phyloP scores from a whole-genome alignment of 2,113 vertebrate genomes.

The Neogale vison region DNA sequence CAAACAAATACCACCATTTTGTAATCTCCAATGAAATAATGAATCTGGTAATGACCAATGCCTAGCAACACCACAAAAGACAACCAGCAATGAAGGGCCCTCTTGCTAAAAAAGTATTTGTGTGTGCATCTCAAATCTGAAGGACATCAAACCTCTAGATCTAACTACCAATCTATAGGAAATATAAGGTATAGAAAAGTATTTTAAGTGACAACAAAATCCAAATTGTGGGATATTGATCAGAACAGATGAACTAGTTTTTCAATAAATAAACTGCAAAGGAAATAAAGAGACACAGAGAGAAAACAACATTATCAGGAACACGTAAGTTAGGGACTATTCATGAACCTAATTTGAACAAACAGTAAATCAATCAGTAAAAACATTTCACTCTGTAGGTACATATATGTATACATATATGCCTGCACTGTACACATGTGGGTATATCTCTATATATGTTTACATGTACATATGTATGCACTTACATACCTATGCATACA shows the following conservation, averaged over 20 bases:
- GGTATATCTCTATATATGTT: background rate
- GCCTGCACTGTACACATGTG: background rate
- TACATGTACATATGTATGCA: too few relatives aligned
- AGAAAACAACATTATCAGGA: background rate
- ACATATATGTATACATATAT: background rate
- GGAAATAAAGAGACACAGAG: background rate
- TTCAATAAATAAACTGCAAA: background rate
- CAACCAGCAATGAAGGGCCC: background rate
- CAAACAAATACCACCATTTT: background rate
- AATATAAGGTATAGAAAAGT: background rate
- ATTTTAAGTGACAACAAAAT: constrained; percentile 7
- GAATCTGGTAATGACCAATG: background rate
- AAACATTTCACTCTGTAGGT: background rate
- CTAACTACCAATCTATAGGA: background rate
- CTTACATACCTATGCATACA: background rate
- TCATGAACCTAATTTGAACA: background rate
- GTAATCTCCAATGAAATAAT: background rate
- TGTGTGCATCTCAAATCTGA: background rate
- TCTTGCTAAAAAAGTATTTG: background rate
- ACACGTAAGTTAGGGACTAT: background rate
- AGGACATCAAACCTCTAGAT: background rate
- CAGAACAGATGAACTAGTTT: background rate
- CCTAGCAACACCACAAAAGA: background rate
- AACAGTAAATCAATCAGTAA: background rate
- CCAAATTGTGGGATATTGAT: background rate